phyloP scores from a whole-genome alignment of 2,113 vertebrate species.

The Tringa solitaria region DNA sequence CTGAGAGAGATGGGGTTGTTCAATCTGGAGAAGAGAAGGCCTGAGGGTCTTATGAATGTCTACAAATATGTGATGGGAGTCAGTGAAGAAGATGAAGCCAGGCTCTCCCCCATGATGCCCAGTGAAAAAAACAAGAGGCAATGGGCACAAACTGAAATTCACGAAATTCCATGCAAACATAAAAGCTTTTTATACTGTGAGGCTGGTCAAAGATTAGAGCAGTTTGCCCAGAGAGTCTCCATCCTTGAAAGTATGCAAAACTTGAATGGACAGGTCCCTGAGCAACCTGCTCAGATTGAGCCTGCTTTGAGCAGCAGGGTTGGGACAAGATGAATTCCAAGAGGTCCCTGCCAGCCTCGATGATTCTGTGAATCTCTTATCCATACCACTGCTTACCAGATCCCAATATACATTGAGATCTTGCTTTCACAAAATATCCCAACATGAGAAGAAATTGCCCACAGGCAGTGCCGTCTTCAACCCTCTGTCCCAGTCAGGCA shows the following conservation, averaged over 20 bases:
- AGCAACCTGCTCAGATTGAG: neutral
- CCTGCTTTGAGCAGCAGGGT: neutral
- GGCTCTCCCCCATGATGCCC: neutral
- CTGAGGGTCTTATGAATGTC: neutral
- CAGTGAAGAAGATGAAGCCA: neutral
- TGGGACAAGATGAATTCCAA: neutral
- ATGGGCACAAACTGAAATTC: neutral
- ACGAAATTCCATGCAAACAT: accelerated
- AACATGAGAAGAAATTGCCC: neutral
- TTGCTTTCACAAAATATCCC: neutral
- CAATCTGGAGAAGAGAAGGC: neutral
- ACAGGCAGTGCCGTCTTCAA: neutral
- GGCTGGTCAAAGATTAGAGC: neutral
- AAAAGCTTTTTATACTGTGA: neutral
- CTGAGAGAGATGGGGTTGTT: neutral
- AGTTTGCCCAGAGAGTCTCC: neutral
- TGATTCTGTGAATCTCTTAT: neutral
- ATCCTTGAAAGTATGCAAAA: neutral
- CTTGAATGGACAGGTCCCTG: neutral
- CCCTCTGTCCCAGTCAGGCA: neutral
- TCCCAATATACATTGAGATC: neutral
- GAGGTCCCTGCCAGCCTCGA: neutral
- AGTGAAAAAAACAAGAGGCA: neutral
- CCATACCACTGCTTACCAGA: neutral
- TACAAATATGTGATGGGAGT: neutral